These are phyloP conservation scores for Venusia cambrica DNA, from an alignment of 2,888 invertebrate species.

Conservation along the genomic window DNA sequence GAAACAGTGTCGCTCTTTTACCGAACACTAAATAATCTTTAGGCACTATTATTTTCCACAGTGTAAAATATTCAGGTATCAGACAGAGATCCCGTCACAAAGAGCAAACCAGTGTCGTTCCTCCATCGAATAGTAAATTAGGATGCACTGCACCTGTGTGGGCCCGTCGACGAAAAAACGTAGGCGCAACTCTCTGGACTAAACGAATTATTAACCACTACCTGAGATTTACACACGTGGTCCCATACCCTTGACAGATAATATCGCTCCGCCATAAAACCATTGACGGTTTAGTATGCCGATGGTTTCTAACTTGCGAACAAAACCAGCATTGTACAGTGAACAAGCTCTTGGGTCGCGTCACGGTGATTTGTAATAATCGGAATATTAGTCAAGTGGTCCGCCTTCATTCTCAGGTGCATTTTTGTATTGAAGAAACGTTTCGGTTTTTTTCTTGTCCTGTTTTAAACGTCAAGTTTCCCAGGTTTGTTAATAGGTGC, in stretches of 20 bases:
- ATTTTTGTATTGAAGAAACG: conserved; percentile 77
- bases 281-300: conserved; percentile 37
- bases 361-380: conserved; percentile 65
- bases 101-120: conserved; percentile 50
- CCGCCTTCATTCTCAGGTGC: conserved; percentile 81
- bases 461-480: conserved; percentile 72
- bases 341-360: conserved; percentile 24
- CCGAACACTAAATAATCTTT: no score
- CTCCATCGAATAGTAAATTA: conserved; percentile 74
- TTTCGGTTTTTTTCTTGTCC: conserved; percentile 70
- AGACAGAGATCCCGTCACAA: conserved; percentile 37
- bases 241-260: conserved; percentile 23
- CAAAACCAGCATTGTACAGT: conserved; percentile 36
- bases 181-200: conserved; percentile 70
- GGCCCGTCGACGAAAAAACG: conserved; percentile 68
- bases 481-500: conserved; percentile 69
- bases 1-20: no score
- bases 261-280: conserved; percentile 20
- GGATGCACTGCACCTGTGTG: conserved; percentile 76
- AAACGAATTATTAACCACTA: conserved; percentile 80
- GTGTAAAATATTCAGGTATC: conserved; percentile 10
- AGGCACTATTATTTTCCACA: no score
- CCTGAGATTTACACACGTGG: conserved; percentile 62
- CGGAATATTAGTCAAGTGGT: conserved; percentile 76
- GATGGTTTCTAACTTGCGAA: not conserved